A percentile compares a stretch with the other conserved stretches of the same genome.
Conservation (phyloP, 2,888 invertebrate genomes). For the Dendrolimus pini region DNA sequence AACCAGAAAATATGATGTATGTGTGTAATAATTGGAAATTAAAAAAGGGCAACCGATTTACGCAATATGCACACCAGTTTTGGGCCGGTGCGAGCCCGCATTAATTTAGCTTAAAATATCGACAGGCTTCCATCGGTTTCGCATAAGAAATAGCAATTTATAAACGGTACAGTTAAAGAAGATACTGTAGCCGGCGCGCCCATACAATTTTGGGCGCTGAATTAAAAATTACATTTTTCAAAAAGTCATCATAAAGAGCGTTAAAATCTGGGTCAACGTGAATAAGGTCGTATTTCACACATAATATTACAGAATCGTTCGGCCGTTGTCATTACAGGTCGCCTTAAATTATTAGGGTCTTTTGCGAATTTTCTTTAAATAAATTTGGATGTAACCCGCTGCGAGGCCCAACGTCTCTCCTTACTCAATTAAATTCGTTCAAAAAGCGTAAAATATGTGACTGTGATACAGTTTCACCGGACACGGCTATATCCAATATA, state of each 20-base stretch:
- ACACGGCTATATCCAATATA: constrained; percentile 21
- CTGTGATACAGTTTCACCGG: constrained; percentile 62
- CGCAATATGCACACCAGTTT: constrained; percentile 47
- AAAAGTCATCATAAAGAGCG: constrained; percentile 73
- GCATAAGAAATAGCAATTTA: constrained; percentile 70
- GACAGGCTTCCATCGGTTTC: constrained; percentile 55
- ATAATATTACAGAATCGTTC: constrained; percentile 63
- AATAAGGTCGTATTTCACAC: constrained; percentile 69
- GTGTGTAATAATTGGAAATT: constrained; percentile 32
- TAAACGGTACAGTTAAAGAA: constrained; percentile 66
- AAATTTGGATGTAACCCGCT: constrained; percentile 71
- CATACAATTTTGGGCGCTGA: constrained; percentile 53
- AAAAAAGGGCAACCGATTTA: constrained; percentile 45
- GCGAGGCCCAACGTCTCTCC: constrained; percentile 56
- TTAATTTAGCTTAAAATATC: constrained; percentile 69
- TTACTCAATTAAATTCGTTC: constrained; percentile 70
- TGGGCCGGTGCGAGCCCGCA: constrained; percentile 37
- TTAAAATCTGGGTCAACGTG: constrained; percentile 67
- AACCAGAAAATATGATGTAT: constrained; percentile 23
- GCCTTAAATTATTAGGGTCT: constrained; percentile 66
- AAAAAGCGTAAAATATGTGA: constrained; percentile 70
- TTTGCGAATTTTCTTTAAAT: constrained; percentile 57
- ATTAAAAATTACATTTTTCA: constrained; percentile 75
- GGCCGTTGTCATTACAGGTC: constrained; percentile 39
- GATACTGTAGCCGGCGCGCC: constrained; percentile 41